phyloP scores from a whole-genome alignment of 2,888 invertebrate species.

The Archips crataeganus region DNA sequence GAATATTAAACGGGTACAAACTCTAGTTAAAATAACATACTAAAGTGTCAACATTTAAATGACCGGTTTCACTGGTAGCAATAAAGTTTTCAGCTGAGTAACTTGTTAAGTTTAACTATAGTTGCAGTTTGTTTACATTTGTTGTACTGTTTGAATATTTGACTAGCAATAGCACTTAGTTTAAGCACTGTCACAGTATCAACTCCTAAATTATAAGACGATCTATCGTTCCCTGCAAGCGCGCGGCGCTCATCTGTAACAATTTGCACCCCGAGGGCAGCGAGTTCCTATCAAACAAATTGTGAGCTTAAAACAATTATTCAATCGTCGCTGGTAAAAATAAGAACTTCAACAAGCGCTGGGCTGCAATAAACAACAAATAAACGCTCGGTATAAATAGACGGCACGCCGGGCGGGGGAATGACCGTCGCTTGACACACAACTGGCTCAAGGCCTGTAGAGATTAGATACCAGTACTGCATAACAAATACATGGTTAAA shows the following conservation, averaged over 20 bases:
- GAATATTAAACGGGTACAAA: conserved; percentile 1
- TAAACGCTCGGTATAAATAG: conserved; percentile 80
- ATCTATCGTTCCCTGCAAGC: conserved; percentile 2
- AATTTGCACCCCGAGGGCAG: conserved; percentile 31
- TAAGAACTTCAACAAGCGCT: conserved; percentile 56
- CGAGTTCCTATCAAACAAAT: conserved; percentile 31
- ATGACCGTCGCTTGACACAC: conserved; percentile 83
- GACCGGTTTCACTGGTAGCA: neutral
- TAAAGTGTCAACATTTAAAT: neutral
- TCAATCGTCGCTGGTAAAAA: conserved; percentile 65
- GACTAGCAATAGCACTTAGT: neutral
- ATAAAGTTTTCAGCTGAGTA: neutral
- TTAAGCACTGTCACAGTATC: neutral
- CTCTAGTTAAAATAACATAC: neutral
- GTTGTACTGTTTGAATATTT: neutral
- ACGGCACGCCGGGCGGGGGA: conserved; percentile 70
- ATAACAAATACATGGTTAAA: conserved; percentile 67
- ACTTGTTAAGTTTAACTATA: neutral
- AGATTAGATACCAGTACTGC: conserved; percentile 81
- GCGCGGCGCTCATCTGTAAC: conserved; percentile 26
- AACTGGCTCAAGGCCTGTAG: conserved; percentile 81
- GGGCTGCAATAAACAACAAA: conserved; percentile 76
- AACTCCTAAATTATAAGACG: neutral
- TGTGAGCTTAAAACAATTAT: conserved; percentile 60
- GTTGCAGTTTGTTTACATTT: neutral